Conservation (phyloP, 2,113 vertebrate genomes). For the Himantopus leucocephalus region DNA sequence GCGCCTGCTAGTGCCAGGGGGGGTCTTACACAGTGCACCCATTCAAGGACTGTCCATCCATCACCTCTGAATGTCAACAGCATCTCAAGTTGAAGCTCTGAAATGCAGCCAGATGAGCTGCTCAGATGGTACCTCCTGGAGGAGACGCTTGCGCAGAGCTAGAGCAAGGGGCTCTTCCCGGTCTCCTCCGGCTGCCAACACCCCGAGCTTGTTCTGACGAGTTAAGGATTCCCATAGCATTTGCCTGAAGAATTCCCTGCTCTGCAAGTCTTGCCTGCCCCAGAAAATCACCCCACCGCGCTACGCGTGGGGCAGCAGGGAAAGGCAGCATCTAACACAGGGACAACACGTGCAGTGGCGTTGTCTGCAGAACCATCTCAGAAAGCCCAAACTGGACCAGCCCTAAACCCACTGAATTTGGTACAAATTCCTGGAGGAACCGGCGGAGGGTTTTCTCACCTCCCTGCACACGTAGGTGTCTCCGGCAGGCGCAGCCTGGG, state of each 20-base stretch:
- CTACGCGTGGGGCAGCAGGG: not conserved
- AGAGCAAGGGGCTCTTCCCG: not conserved
- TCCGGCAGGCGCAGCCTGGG: not conserved
- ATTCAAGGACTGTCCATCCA: not conserved
- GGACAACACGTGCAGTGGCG: fast-evolving
- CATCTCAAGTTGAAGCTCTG: not conserved
- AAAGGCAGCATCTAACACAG: not conserved
- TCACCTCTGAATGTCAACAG: not conserved
- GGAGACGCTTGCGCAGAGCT: not conserved
- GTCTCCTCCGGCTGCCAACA: not conserved
- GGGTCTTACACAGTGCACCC: not conserved
- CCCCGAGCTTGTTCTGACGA: not conserved
- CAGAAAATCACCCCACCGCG: not conserved
- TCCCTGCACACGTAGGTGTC: not conserved
- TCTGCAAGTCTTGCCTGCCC: not conserved
- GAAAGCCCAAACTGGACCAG: not conserved
- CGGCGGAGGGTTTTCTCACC: not conserved
- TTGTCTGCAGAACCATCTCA: not conserved
- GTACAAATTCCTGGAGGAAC: not conserved
- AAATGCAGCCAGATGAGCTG: not conserved
- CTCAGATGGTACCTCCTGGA: not conserved
- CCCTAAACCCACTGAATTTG: not conserved
- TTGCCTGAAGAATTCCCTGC: not conserved
- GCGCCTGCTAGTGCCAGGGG: not conserved
- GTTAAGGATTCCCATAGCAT: not conserved